Evolutionary conservation across 2,113 vertebrate species (phyloP), one percentile per base, ranked within the genome.

Genomic region (Heliornis fulica): DNA sequence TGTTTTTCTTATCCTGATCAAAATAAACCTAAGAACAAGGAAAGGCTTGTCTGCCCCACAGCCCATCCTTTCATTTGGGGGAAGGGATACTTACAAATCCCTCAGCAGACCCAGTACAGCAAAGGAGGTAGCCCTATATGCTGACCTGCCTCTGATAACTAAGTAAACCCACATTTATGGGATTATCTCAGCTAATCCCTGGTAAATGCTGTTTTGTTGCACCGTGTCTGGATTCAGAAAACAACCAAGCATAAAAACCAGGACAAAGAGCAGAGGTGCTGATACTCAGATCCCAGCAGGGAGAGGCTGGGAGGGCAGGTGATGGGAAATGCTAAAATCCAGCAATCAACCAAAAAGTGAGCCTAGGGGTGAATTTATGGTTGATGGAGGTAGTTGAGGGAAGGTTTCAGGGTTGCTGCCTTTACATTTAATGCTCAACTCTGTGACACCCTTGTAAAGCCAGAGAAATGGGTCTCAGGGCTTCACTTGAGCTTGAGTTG

Each of bases 141-240:
- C 50, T 31, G 81, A 41, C 51, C 74, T 71, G 77, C 21, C 57
- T 53, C 69, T 79, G 46, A 15, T 4, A 89, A 41, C 25, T 18
- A 43, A 76, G 75, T 72, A 85, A 93, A 96, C 69, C 50, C 56
- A 61, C 53, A 61, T 60, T 96, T 91, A 95, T 64, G 70, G 89
- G 81, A 95, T 96, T 89, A 94, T 45, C 48, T 61, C 46, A 45
- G 36, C 19, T 95, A 92, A 94, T 89, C 89, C 86, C 74, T 59
- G 31, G 57, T 79, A 91, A 95, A 85, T 19, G 65, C 65, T 79
- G 78, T 91, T 91, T 85, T 79, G 34, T 65, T 87, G 94, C 70
- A 64, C 74, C 14, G 1, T 72, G 65, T 84, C 72, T 83, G 91
- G 63, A 91, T 32, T 65, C 63, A 69, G 79, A 76, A 90, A 96